Conservation (phyloP, 2,797 vertebrate species). For the Smutsia temminckii region DNA sequence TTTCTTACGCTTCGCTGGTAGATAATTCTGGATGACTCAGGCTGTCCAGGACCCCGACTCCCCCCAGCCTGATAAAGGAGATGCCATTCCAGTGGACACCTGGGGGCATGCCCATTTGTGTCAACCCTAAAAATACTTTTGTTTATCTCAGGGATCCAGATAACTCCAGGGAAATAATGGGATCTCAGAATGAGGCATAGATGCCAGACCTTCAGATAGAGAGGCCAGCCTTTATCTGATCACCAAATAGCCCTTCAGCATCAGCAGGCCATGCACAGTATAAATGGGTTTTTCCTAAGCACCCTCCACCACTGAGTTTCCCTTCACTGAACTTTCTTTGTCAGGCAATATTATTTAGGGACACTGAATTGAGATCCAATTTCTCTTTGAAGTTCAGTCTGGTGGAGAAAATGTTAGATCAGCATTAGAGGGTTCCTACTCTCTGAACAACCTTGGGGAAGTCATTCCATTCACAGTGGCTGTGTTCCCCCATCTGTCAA, state of each 20-base stretch:
- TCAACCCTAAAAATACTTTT: constrained; percentile 47
- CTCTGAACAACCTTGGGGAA: not conserved
- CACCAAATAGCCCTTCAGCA: not conserved
- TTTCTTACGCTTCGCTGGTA: not conserved
- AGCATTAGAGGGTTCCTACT: not conserved
- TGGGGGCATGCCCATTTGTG: not conserved
- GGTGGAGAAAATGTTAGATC: not conserved
- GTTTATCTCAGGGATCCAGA: constrained; percentile 47
- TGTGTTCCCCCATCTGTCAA: not conserved
- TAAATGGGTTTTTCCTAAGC: not conserved
- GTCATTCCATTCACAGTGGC: not conserved
- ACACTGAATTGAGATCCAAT: not conserved
- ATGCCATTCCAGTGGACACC: not conserved
- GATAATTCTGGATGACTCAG: not conserved
- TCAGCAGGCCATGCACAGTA: not conserved
- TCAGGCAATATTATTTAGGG: not conserved
- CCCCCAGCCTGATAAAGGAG: not conserved
- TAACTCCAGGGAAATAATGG: not conserved
- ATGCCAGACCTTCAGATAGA: not conserved
- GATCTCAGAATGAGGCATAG: not conserved
- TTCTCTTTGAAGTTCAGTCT: not conserved
- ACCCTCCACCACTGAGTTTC: not conserved
- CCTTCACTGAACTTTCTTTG: not conserved
- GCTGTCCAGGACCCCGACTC: not conserved
- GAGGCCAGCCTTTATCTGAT: not conserved